Percentiles rank a stretch among this genome's conserved stretches.
These are phyloP conservation scores for Chrysotoxum bicinctum DNA, from an alignment of 2,888 invertebrate species.

Conservation along the genomic window DNA sequence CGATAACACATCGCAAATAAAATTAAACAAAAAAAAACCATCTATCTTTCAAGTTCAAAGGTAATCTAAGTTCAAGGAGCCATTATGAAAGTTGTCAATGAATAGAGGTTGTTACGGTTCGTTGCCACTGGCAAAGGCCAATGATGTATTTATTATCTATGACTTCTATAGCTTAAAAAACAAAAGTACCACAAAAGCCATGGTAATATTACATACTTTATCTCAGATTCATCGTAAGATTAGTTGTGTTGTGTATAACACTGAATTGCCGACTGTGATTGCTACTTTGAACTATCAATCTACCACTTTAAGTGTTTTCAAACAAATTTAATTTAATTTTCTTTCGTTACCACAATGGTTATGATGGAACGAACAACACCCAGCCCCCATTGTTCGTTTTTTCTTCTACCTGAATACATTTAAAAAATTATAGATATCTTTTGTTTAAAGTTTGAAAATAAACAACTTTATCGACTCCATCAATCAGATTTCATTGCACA, in stretches of 20 bases:
- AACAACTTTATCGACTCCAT: neutral
- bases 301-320: neutral
- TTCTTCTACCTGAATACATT: neutral
- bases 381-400: neutral
- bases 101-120: conserved; percentile 1
- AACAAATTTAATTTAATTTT: neutral
- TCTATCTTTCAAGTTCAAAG: conserved; percentile 29
- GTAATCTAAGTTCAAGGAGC: conserved; percentile 15
- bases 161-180: neutral
- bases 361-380: neutral
- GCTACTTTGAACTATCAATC: neutral
- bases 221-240: conserved; percentile 3
- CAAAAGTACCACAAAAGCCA: neutral
- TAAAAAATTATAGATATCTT: neutral
- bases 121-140: neutral
- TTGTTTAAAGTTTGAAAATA: neutral
- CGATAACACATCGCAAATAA: too few relatives aligned
- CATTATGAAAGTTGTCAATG: conserved; percentile 45
- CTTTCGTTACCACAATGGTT: neutral
- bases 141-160: conserved; percentile 4
- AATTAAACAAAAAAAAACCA: neutral
- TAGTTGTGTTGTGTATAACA: neutral
- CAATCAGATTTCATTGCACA: neutral
- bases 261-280: neutral
- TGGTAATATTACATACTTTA: neutral